Conservation (phyloP, 2,113 vertebrate genomes). For the Melanocharis versteri region DNA sequence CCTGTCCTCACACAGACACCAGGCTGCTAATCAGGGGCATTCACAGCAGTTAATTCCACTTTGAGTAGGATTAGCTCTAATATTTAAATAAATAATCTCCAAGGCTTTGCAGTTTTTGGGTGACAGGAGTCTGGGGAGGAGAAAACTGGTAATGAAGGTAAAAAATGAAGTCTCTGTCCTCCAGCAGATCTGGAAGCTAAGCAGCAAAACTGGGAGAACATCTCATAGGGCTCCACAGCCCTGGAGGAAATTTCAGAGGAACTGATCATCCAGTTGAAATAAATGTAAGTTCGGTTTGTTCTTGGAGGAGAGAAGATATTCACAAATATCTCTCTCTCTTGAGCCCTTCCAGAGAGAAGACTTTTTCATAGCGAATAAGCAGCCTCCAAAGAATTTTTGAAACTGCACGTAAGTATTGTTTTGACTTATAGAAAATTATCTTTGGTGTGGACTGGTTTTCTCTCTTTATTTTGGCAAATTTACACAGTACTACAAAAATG, state of each 20-base stretch:
- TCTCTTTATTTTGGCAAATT: background rate
- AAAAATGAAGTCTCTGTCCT: background rate
- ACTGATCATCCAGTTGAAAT: background rate
- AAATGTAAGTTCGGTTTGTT: background rate
- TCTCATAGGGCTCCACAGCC: background rate
- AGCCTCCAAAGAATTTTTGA: background rate
- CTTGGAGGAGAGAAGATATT: background rate
- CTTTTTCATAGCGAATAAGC: background rate
- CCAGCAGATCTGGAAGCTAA: background rate
- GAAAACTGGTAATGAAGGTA: background rate
- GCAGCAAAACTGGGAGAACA: background rate
- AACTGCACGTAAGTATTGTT: background rate
- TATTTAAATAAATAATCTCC: constrained; percentile 43
- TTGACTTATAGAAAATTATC: background rate
- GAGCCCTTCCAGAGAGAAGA: background rate
- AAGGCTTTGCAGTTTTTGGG: background rate
- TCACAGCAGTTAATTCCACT: constrained; percentile 47
- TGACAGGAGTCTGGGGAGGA: background rate
- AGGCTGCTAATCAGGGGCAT: constrained; percentile 39
- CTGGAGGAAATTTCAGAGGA: background rate
- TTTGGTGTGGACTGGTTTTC: background rate
- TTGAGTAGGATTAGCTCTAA: constrained; percentile 37
- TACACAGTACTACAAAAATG: background rate
- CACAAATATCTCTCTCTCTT: background rate
- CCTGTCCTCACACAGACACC: constrained; percentile 13